These are phyloP conservation scores for Sorex araneus DNA, from an alignment of 2,113 vertebrate species.

Conservation along the genomic window DNA sequence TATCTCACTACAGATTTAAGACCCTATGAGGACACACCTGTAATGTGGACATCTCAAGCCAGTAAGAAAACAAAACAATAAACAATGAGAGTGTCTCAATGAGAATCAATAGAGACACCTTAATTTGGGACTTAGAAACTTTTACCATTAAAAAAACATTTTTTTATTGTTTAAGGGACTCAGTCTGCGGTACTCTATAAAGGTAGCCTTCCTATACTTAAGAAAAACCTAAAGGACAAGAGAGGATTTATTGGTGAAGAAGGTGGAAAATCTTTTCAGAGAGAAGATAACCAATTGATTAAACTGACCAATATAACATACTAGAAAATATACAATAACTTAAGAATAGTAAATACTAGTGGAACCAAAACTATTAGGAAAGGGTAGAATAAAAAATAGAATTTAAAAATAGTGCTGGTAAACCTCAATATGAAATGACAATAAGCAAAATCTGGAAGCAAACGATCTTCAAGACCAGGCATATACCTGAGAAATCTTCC, in stretches of 20 bases:
- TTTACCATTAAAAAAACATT: background rate
- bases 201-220: background rate
- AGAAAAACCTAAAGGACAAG: background rate
- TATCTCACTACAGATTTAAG: background rate
- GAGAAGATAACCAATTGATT: background rate
- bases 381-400: too few species aligned
- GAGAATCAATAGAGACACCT: background rate
- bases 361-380: too few species aligned
- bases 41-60: background rate
- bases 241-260: background rate
- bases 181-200: background rate
- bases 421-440: background rate
- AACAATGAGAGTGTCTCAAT: background rate
- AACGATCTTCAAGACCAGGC: background rate
- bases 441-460: slow-evolving; percentile 23
- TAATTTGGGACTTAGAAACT: background rate
- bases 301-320: too few species aligned
- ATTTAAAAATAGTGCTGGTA: background rate
- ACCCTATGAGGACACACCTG: background rate
- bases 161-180: background rate
- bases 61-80: background rate
- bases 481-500: background rate
- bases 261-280: background rate
- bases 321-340: too few species aligned
- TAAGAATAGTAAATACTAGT: too few species aligned